phyloP scores from a whole-genome alignment of 2,113 vertebrate species.

The Chamaetylas fuelleborni region DNA sequence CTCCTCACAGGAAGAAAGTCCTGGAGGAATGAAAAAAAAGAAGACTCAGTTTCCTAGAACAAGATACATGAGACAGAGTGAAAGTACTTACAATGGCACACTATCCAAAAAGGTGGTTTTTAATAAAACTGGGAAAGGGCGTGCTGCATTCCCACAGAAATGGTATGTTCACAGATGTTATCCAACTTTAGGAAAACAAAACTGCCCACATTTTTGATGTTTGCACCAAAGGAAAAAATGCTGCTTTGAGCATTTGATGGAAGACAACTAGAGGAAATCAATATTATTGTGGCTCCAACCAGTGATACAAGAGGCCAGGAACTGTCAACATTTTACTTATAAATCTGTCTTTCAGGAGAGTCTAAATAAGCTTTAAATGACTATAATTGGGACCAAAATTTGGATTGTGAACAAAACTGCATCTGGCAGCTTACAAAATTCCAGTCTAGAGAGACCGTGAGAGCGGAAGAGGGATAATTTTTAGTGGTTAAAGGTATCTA shows the following conservation, averaged over 20 bases:
- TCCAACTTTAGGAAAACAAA: conserved; percentile 66
- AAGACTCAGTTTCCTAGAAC: conserved; percentile 48
- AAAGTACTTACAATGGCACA: conserved; percentile 20
- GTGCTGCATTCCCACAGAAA: conserved; percentile 60
- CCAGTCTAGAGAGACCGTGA: not conserved
- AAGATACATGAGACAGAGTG: conserved; percentile 35
- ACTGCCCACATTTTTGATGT: conserved; percentile 60
- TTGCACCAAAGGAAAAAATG: conserved; percentile 55
- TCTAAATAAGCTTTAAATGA: conserved; percentile 32
- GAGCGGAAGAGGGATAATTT: not conserved
- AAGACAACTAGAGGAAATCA: conserved; percentile 63
- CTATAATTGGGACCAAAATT: not conserved
- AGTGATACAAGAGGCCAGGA: conserved; percentile 36
- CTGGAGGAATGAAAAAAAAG: not conserved
- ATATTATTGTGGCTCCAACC: conserved; percentile 2
- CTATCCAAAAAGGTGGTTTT: conserved; percentile 61
- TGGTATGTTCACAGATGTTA: conserved; percentile 23
- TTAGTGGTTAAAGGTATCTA: conserved; percentile 2
- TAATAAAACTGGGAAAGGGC: conserved; percentile 59
- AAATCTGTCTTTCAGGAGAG: conserved; percentile 51
- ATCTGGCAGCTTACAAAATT: conserved; percentile 36
- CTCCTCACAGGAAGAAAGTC: not conserved
- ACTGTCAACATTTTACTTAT: conserved; percentile 62
- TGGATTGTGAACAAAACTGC: conserved; percentile 37
- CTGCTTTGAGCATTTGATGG: conserved; percentile 40